Conservation (phyloP, 2,888 invertebrate genomes). For the Galeruca laticollis region DNA sequence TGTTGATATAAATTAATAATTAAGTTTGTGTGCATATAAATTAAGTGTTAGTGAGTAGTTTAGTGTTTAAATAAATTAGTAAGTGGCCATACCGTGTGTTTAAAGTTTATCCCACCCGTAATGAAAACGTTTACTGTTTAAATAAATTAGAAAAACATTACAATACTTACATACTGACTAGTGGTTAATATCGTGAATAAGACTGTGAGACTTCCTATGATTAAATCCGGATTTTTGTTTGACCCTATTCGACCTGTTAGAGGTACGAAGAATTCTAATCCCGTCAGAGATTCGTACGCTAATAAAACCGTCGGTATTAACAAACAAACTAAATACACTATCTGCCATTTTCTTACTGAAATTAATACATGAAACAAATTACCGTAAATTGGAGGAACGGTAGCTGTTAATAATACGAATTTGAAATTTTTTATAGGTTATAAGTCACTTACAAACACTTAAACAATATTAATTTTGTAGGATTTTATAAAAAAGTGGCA, state of each 20-base stretch:
- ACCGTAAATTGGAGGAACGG: not conserved
- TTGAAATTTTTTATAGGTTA: too few species aligned
- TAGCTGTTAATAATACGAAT: not conserved
- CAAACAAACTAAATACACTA: conserved; percentile 56
- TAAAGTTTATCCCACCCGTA: too few species aligned
- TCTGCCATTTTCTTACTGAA: conserved; percentile 59
- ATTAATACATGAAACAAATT: conserved; percentile 35
- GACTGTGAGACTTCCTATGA: conserved; percentile 64
- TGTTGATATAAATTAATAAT: too few species aligned
- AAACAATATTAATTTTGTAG: too few species aligned
- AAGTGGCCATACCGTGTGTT: too few species aligned
- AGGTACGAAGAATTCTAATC: conserved; percentile 62
- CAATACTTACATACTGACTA: conserved; percentile 62
- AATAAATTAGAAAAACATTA: not conserved
- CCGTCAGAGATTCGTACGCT: conserved; percentile 55
- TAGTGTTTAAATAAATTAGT: too few species aligned
- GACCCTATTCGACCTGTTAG: conserved; percentile 67
- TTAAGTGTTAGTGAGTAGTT: too few species aligned
- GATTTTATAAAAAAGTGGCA: too few species aligned
- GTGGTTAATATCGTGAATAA: conserved; percentile 63
- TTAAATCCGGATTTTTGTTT: conserved; percentile 66
- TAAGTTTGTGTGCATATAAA: too few species aligned
- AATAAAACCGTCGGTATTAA: conserved; percentile 56
- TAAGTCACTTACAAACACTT: too few species aligned
- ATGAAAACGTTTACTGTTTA: too few species aligned